Evolutionary conservation across 2,113 vertebrate species (phyloP), one percentile per base, ranked within the genome.

Genomic region (Panthera tigris): DNA sequence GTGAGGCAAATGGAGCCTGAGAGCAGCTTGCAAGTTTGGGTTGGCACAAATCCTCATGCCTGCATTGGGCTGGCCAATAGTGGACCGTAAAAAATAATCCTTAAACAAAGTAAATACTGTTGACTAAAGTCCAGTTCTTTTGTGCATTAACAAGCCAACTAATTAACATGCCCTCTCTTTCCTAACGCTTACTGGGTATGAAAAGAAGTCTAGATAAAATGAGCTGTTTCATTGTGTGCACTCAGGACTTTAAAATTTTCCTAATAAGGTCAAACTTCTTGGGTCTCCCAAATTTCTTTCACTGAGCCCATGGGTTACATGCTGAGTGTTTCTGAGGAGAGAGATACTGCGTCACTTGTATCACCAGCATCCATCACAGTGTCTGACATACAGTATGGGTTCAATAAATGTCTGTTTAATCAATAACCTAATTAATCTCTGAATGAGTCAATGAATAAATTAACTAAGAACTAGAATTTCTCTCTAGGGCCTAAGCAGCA

Each of bases 341-440:
- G n/a, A 78, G 12, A 74, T 86, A 41, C 27, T 16, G 10, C 36
- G 13, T 92, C 57, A 52, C 73, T 73, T 86, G 4, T 84, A 80
- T 52, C 12, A 76, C 5, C 18, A 71, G 3, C 14, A 92, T 61
- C 29, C 45, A 89, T 36, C 18, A 66, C 19, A 78, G n/a, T 61
- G 7, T 63, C n/a, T 85, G 50, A 89, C 21, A 83, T 73, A 33
- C 10, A 89, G 15, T 33, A 78, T 52, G 25, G 27, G 74, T 13
- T 89, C 39, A 91, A 31, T 78, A 91, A 86, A 61, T 48, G 0
- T 69, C 27, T 93, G 50, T 89, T 84, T 83, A 76, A 91, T 81
- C 91, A 94, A 48, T 96, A 94, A 92, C 80, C 87, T 95, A 89
- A 82, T 91, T 89, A 80, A 96, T 91, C n/a, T 84, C 65, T 94